phyloP scores from a whole-genome alignment of 2,797 vertebrate genomes.

The Hapalemur alaotrensis region DNA sequence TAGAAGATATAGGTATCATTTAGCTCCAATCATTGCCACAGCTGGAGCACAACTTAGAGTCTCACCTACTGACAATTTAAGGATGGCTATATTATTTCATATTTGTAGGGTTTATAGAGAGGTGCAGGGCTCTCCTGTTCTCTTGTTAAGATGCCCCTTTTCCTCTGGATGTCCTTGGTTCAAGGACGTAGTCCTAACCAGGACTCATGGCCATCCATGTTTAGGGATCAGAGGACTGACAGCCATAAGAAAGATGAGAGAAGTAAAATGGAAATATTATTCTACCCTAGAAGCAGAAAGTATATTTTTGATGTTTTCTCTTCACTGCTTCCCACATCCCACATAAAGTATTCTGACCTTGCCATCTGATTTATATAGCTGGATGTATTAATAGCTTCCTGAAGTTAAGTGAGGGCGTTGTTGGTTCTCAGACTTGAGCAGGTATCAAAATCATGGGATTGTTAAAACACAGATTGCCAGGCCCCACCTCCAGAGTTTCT shows the following conservation, averaged over 20 bases:
- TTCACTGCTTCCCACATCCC: background rate
- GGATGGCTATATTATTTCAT: background rate
- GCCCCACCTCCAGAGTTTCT: background rate
- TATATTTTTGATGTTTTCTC: slow-evolving; percentile 26
- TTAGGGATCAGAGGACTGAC: background rate
- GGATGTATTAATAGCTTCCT: background rate
- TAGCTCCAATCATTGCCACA: background rate
- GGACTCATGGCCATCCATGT: background rate
- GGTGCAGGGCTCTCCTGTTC: background rate
- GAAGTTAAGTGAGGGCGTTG: background rate
- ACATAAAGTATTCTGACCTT: background rate
- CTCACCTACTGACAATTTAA: background rate
- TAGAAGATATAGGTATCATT: background rate
- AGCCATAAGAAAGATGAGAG: background rate
- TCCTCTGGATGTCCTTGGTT: background rate
- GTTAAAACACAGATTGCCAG: background rate
- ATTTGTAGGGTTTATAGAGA: background rate
- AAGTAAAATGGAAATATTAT: slow-evolving; percentile 10
- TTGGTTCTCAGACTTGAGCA: background rate
- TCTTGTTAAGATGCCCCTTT: background rate
- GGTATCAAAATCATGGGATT: background rate
- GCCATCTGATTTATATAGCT: background rate
- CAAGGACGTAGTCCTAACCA: background rate
- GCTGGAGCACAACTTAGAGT: background rate
- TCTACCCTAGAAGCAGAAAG: background rate